Conservation (phyloP, 2,113 vertebrate species). For the Corythornis vintsioides region DNA sequence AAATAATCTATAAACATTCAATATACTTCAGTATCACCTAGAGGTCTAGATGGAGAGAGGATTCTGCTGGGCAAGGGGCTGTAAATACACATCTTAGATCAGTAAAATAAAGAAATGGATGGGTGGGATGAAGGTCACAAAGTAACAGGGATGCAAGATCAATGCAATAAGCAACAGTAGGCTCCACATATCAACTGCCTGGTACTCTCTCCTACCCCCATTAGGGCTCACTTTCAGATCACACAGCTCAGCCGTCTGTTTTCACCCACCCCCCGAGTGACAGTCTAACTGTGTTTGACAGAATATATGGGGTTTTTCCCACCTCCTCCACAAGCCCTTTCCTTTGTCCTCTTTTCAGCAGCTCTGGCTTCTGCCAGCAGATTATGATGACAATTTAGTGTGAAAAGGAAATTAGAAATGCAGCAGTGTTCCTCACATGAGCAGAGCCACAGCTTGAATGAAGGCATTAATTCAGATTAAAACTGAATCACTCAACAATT, state of each 20-base stretch:
- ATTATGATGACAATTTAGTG: slow-evolving; percentile 49
- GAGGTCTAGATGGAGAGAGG: neutral
- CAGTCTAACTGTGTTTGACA: slow-evolving; percentile 22
- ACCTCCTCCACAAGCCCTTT: slow-evolving; percentile 53
- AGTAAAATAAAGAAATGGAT: neutral
- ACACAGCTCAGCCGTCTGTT: slow-evolving; percentile 19
- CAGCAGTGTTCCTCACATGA: slow-evolving; percentile 19
- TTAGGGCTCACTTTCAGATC: slow-evolving; percentile 12
- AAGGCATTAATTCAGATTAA: slow-evolving; percentile 71
- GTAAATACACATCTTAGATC: neutral
- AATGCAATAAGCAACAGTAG: neutral
- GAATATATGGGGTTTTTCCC: slow-evolving; percentile 7
- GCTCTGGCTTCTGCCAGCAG: slow-evolving; percentile 39
- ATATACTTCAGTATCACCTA: neutral
- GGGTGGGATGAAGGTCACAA: neutral
- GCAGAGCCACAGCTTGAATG: slow-evolving; percentile 49
- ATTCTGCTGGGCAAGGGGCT: neutral
- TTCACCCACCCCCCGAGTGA: slow-evolving; percentile 1
- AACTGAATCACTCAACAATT: slow-evolving; percentile 49
- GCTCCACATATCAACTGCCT: neutral
- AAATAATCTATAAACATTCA: neutral
- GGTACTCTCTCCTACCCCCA: neutral
- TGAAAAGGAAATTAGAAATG: slow-evolving; percentile 63
- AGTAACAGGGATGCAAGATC: neutral
- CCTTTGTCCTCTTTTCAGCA: slow-evolving; percentile 62